Base-by-base conservation (phyloP, 2,888 invertebrate species). In the Lasioglossum pauxillum region DNA sequence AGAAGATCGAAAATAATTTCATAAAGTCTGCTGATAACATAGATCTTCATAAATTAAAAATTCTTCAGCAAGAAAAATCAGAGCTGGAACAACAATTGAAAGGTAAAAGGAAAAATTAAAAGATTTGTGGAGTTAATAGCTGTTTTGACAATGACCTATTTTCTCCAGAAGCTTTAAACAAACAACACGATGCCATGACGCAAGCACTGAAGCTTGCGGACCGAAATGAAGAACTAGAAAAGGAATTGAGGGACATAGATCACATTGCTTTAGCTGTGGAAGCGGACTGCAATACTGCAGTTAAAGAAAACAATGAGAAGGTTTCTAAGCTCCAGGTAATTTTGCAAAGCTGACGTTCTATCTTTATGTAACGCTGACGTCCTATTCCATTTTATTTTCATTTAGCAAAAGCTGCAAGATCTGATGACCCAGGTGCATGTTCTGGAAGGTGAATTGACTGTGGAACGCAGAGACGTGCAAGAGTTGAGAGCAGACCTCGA, bases 131-230 rank as follows among this genome's bases (percentile, higher is more conserved):
- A 23, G 57, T n/a, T 10, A 57, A n/a, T 57, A n/a, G 57, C 10
- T n/a, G 12, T 57, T 12, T 57, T n/a, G 10, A n/a, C n/a, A 57
- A 57, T 57, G 71, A 82, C 38, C 8, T 14, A 49, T 72, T 38
- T 14, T 75, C 72, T 88, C 69, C 89, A 95, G 97, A 96, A 89
- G 96, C 97, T 35, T 93, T 97, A 83, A 96, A 96, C 79, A 97
- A 97, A 92, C 97, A 97, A 92, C 98, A 98, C 94, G 98, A 98
- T 94, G 98, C 98, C 7, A 98, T 98, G 98, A 96, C 97, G 72
- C 95, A 97, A 89, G 98, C 98, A 8, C 95, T 98, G 71, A 96
- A 96, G 92, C 96, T 98, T 78, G 97, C 97, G n/a, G 97, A 97
- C 89, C 96, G 97, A 90, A 98, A 98, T 92, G 97, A 97, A 93